Conservation (phyloP, 2,113 vertebrate species). For the Hylia prasina region DNA sequence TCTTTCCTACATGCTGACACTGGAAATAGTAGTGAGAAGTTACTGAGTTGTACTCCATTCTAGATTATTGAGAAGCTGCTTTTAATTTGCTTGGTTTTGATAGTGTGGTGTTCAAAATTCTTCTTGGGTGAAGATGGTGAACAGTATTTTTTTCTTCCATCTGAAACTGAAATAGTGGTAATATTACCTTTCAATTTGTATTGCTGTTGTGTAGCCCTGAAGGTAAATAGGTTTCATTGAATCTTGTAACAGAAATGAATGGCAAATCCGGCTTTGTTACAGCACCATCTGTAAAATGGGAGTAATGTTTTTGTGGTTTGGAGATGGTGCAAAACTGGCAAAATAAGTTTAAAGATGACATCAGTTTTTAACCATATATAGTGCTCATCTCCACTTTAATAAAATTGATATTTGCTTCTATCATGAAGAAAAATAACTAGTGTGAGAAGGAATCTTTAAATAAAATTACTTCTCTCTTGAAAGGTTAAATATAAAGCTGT, state of each 20-base stretch:
- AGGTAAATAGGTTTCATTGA: background rate
- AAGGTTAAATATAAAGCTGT: background rate
- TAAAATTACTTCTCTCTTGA: background rate
- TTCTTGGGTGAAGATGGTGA: background rate
- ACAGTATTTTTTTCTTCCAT: background rate
- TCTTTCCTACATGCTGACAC: background rate
- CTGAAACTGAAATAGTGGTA: background rate
- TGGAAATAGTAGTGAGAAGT: background rate
- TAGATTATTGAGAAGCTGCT: background rate
- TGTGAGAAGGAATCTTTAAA: background rate
- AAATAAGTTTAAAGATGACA: background rate
- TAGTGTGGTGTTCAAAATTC: background rate
- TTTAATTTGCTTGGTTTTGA: background rate
- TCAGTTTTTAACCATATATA: background rate
- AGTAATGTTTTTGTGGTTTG: background rate
- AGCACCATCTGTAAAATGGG: background rate
- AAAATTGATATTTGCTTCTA: fast-evolving
- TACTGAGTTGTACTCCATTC: conserved; percentile 8
- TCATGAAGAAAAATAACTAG: background rate
- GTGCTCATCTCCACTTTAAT: background rate
- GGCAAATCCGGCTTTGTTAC: background rate
- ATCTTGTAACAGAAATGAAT: background rate
- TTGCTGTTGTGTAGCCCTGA: background rate
- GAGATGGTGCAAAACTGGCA: background rate
- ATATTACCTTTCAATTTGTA: background rate